A percentile compares a stretch with the other conserved stretches of the same genome.
phyloP scores from a whole-genome alignment of 2,888 invertebrate species.

The Pseudanteris insignis region DNA sequence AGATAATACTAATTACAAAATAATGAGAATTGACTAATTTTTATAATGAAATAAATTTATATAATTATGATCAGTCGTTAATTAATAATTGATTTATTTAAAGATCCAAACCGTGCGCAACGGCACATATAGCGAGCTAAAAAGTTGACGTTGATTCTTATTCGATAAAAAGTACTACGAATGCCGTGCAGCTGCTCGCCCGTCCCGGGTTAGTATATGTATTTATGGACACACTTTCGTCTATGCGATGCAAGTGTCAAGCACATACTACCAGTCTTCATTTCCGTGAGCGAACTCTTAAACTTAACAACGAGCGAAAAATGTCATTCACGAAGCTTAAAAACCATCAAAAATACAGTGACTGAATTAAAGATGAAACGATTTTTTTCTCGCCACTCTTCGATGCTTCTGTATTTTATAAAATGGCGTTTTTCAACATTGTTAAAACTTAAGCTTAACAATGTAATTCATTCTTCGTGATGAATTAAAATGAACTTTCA shows the following conservation, averaged over 20 bases:
- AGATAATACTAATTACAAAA: too few relatives aligned
- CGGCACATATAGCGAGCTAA: constrained; percentile 5
- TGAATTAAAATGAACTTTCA: too few relatives aligned
- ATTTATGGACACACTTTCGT: constrained; percentile 42
- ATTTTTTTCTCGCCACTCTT: neutral
- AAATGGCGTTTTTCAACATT: too few relatives aligned
- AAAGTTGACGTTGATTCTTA: constrained; percentile 23
- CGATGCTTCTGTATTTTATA: too few relatives aligned
- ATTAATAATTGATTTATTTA: too few relatives aligned
- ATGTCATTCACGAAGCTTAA: constrained; percentile 8
- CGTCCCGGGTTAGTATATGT: constrained; percentile 30
- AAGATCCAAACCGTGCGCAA: too few relatives aligned
- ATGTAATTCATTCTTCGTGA: too few relatives aligned
- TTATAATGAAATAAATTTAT: too few relatives aligned
- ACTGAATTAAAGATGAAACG: neutral
- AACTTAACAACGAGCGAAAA: constrained; percentile 21
- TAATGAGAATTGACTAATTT: too few relatives aligned
- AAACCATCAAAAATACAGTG: neutral
- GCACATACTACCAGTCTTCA: constrained; percentile 30
- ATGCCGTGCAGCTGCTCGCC: constrained; percentile 29
- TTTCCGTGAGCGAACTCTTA: constrained; percentile 37
- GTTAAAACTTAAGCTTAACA: too few relatives aligned
- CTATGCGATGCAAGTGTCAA: constrained; percentile 33
- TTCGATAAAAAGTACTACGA: constrained; percentile 30
- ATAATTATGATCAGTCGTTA: constrained; percentile 4